Base-by-base conservation (phyloP, 2,797 vertebrate genomes). In the Hemitrygon akajei region DNA sequence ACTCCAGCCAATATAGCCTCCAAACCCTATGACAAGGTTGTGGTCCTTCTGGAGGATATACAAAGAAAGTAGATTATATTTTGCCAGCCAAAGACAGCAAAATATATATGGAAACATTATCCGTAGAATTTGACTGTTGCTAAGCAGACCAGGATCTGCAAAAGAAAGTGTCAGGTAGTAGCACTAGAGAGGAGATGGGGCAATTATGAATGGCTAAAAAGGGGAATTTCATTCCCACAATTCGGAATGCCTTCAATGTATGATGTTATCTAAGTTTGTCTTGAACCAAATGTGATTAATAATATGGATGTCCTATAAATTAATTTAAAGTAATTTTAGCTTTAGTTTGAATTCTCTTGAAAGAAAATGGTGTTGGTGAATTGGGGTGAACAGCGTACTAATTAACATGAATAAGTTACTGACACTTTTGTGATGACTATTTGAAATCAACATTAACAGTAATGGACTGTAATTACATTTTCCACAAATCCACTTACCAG, bases 391-490 rank as follows among this genome's bases (percentile, higher is more conserved):
- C 91, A 58, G 71, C n/a, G 27, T 93, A 75, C 40, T 25, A 76
- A 76, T 93, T 58, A 76, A 56, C 27, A 76, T 58, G 56, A 93
- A 93, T 93, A 71, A 76, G 22, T 76, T 76, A 75, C 69, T 92
- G 91, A 93, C 71, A 93, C 73, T 92, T 75, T 92, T 71, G 75
- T 75, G 12, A 75, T 75, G 71, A 30, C 71, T 56, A 75, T 25
- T 76, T 93, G 37, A 93, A 76, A 40, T 92, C 1, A 37, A 56
- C 91, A 75, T 92, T 47, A 92, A 71, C 91, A 7, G 34, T 92
- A 75, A 93, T 75, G 66, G 40, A 93, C 11, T n/a, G 71, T 93
- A 93, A 76, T 56, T 93, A 93, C 91, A 40, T 71, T 58, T 93
- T 93, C 91, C 40, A 58, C 18, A 25, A 93, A 93, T 4, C 40